These are phyloP conservation scores for Tenthredo notha DNA, from an alignment of 2,888 invertebrate species.

Conservation along the genomic window DNA sequence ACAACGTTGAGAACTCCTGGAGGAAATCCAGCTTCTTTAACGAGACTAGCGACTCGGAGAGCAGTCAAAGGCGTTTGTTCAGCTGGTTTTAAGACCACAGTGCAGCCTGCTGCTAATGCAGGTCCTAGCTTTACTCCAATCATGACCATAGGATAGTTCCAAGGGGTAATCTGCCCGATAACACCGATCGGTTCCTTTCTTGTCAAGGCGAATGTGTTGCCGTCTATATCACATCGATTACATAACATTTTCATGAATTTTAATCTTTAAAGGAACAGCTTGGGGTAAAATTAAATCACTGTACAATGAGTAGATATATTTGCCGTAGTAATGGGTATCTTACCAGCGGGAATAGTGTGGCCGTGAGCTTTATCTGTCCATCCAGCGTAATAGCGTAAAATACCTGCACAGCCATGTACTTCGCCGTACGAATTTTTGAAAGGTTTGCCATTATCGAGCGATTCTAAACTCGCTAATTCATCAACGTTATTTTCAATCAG, in stretches of 20 bases:
- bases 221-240: neutral
- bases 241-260: neutral
- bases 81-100: constrained; percentile 86
- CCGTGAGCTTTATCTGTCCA: constrained; percentile 82
- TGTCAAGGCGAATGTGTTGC: constrained; percentile 81
- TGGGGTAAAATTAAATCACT: neutral
- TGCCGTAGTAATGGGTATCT: neutral
- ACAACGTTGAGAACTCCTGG: constrained; percentile 81
- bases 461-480: constrained; percentile 81
- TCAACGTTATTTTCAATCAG: constrained; percentile 79
- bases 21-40: constrained; percentile 81
- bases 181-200: constrained; percentile 88
- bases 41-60: constrained; percentile 80
- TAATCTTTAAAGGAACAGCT: neutral
- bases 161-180: constrained; percentile 88
- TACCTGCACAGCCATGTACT: constrained; percentile 65
- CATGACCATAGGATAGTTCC: constrained; percentile 90
- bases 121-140: constrained; percentile 88
- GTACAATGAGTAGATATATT: neutral
- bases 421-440: constrained; percentile 76
- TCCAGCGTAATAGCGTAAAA: constrained; percentile 81
- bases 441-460: constrained; percentile 84
- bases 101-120: constrained; percentile 83
- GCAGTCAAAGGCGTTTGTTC: constrained; percentile 83
- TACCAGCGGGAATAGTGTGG: constrained; percentile 70